Percentiles rank a stretch among this genome's conserved stretches.
phyloP scores from a whole-genome alignment of 2,797 vertebrate genomes.

The Epinephelus awoara region DNA sequence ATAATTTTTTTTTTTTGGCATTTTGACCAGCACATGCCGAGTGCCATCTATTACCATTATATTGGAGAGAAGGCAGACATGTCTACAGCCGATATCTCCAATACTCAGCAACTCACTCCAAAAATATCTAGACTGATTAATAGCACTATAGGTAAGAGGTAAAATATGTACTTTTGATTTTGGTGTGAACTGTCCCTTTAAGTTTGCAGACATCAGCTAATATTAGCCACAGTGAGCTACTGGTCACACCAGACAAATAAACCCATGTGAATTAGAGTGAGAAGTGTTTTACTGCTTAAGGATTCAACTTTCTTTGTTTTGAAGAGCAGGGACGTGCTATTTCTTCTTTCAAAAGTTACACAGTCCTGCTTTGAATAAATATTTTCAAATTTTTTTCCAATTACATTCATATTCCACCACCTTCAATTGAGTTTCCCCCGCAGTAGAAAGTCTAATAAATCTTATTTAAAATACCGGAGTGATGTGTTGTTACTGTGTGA shows the following conservation, averaged over 20 bases:
- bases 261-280: neutral
- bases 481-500: conserved; percentile 50
- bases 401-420: conserved; percentile 33
- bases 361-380: neutral
- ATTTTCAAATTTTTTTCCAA: neutral
- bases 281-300: neutral
- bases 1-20: too few relatives aligned
- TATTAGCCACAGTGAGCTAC: neutral
- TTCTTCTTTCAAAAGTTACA: conserved; percentile 13
- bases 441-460: conserved; percentile 56
- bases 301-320: neutral
- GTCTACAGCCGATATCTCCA: too few relatives aligned
- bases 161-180: too few relatives aligned
- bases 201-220: neutral
- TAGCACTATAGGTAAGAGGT: too few relatives aligned
- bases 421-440: conserved; percentile 16
- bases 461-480: conserved; percentile 58
- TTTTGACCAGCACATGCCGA: too few relatives aligned
- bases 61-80: too few relatives aligned
- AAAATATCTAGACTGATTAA: too few relatives aligned
- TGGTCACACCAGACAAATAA: neutral
- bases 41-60: too few relatives aligned
- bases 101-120: too few relatives aligned
- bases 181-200: too few relatives aligned
- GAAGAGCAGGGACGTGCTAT: neutral